Conservation (phyloP, 2,888 invertebrate species). For the Polyommatus icarus region DNA sequence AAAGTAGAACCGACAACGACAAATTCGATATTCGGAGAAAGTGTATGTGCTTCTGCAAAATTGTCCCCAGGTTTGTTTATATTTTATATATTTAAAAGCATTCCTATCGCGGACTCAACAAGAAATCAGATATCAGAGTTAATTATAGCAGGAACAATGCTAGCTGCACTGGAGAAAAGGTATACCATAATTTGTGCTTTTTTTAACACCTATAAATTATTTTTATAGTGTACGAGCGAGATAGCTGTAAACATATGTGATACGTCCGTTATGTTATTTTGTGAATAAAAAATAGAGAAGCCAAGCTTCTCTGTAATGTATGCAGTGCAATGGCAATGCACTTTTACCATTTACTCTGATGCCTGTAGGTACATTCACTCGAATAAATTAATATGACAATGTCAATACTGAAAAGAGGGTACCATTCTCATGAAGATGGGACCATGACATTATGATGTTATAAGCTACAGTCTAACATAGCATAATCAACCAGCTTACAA, state of each 20-base stretch:
- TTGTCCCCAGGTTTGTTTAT: slow-evolving; percentile 92
- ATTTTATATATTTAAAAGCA: slow-evolving; percentile 40
- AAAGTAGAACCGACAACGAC: slow-evolving; percentile 76
- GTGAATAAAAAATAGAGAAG: slow-evolving; percentile 39
- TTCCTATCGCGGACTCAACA: neutral
- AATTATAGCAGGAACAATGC: neutral
- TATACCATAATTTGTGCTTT: slow-evolving; percentile 43
- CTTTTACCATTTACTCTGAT: slow-evolving; percentile 4
- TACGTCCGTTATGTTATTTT: slow-evolving; percentile 56
- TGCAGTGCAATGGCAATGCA: slow-evolving; percentile 29
- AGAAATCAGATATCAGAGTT: neutral
- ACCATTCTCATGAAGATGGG: neutral
- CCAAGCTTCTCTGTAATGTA: slow-evolving; percentile 31
- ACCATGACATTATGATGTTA: neutral
- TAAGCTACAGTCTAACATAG: neutral
- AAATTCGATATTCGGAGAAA: slow-evolving; percentile 91
- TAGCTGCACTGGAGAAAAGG: neutral
- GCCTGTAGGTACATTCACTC: neutral
- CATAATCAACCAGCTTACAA: no score
- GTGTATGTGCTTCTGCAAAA: slow-evolving; percentile 85
- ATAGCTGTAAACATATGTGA: slow-evolving; percentile 54
- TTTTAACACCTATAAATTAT: slow-evolving; percentile 69
- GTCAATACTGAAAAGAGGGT: neutral
- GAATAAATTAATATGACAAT: neutral
- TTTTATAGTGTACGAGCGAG: slow-evolving; percentile 72